Conservation (phyloP, 2,888 invertebrate species). For the Hypercompe scribonia region DNA sequence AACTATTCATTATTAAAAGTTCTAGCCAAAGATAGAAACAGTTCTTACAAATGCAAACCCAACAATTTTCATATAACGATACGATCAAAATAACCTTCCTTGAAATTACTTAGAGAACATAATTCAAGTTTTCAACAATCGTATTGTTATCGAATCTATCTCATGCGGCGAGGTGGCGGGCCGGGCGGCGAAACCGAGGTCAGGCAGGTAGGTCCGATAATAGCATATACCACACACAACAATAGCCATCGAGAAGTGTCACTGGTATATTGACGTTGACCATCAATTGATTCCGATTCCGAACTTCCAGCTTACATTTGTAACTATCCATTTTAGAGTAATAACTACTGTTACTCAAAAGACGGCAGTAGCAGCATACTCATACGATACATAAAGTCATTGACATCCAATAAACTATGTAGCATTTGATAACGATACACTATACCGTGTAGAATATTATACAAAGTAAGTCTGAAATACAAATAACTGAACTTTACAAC, state of each 20-base stretch:
- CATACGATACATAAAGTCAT: neutral
- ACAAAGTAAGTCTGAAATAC: neutral
- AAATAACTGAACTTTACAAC: neutral
- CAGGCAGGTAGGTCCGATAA: constrained; percentile 38
- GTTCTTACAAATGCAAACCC: constrained; percentile 55
- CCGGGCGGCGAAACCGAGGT: constrained; percentile 38
- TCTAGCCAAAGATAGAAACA: constrained; percentile 53
- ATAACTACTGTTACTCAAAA: neutral
- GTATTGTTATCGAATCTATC: constrained; percentile 69
- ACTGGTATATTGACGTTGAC: constrained; percentile 46
- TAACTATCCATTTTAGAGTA: neutral
- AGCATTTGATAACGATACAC: neutral
- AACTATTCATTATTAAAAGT: constrained; percentile 54
- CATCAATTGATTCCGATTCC: constrained; percentile 23
- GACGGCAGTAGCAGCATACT: neutral
- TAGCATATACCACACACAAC: constrained; percentile 52
- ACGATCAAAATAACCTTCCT: constrained; percentile 68
- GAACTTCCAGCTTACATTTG: constrained; percentile 5
- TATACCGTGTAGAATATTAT: neutral
- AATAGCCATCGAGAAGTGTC: constrained; percentile 59
- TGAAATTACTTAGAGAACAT: constrained; percentile 63
- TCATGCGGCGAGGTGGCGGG: constrained; percentile 48
- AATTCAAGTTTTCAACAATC: constrained; percentile 76
- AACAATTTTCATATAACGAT: constrained; percentile 66
- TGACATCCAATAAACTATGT: neutral